phyloP scores from a whole-genome alignment of 2,888 invertebrate species.

The Dryobotodes eremita region DNA sequence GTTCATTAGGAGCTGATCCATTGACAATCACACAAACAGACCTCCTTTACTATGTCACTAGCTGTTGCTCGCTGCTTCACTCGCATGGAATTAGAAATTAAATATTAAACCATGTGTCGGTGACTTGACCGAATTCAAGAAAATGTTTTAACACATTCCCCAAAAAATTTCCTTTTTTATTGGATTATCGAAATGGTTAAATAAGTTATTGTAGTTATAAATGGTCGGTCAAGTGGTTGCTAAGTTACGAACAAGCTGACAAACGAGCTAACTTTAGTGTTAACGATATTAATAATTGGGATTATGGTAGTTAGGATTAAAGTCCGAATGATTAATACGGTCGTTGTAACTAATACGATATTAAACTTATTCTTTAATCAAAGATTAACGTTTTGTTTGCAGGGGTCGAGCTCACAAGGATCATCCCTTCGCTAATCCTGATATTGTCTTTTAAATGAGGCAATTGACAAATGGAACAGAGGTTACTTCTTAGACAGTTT shows the following conservation, averaged over 20 bases:
- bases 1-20: constrained; percentile 56
- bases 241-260: constrained; percentile 49
- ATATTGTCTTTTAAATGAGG: constrained; percentile 58
- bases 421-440: constrained; percentile 87
- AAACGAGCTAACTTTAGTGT: constrained; percentile 60
- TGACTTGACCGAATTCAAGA: constrained; percentile 23
- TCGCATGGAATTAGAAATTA: constrained; percentile 57
- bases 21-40: constrained; percentile 59
- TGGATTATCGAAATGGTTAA: neutral
- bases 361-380: constrained; percentile 60
- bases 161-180: constrained; percentile 12
- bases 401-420: constrained; percentile 86
- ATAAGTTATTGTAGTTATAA: constrained; percentile 20
- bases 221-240: constrained; percentile 43
- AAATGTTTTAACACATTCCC: neutral
- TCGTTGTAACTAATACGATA: constrained; percentile 50
- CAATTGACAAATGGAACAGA: constrained; percentile 22
- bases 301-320: constrained; percentile 60
- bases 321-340: constrained; percentile 52
- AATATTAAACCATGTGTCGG: constrained; percentile 43
- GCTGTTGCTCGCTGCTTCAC: constrained; percentile 28
- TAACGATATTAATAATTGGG: constrained; percentile 61
- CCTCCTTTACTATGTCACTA: constrained; percentile 39
- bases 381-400: constrained; percentile 67
- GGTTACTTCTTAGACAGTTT: constrained; percentile 13